Evolutionary conservation across 2,797 vertebrate genomes (phyloP).

Genomic region (Trachurus trachurus): DNA sequence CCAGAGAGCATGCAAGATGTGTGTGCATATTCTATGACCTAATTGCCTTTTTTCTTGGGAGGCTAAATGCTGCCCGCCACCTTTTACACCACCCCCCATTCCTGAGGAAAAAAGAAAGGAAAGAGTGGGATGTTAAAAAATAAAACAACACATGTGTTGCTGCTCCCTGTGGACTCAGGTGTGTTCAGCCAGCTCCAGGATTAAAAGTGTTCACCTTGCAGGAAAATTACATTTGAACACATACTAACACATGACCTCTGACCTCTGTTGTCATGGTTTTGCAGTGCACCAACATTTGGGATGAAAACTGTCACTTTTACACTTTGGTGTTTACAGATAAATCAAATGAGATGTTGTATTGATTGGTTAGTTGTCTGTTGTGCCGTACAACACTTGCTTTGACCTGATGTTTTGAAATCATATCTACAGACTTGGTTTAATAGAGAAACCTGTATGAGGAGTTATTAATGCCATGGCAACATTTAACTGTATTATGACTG

Average conservation of each 20-base stretch:
- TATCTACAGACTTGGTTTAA: too few relatives aligned
- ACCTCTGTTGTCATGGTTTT: neutral
- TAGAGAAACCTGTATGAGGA: too few relatives aligned
- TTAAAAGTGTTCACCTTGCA: neutral
- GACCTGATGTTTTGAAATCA: too few relatives aligned
- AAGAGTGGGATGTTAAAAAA: slow-evolving; percentile 7
- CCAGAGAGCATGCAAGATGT: slow-evolving; percentile 80
- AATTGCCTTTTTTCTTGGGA: slow-evolving; percentile 72
- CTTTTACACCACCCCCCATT: slow-evolving; percentile 10
- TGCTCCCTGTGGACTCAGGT: neutral
- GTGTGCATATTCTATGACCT: slow-evolving; percentile 82
- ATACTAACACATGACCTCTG: neutral
- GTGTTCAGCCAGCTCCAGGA: neutral
- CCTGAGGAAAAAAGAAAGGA: neutral
- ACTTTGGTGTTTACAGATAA: neutral
- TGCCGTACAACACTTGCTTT: too few relatives aligned
- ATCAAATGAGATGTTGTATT: too few relatives aligned
- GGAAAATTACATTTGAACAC: neutral
- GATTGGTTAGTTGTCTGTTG: too few relatives aligned
- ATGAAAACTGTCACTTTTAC: neutral
- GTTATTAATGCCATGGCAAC: too few relatives aligned
- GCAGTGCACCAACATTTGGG: neutral
- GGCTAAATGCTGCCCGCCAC: slow-evolving; percentile 41
- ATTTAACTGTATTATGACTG: too few relatives aligned
- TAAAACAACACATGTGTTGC: neutral